phyloP scores from a whole-genome alignment of 2,113 vertebrate species.

The Crotalus helleri region DNA sequence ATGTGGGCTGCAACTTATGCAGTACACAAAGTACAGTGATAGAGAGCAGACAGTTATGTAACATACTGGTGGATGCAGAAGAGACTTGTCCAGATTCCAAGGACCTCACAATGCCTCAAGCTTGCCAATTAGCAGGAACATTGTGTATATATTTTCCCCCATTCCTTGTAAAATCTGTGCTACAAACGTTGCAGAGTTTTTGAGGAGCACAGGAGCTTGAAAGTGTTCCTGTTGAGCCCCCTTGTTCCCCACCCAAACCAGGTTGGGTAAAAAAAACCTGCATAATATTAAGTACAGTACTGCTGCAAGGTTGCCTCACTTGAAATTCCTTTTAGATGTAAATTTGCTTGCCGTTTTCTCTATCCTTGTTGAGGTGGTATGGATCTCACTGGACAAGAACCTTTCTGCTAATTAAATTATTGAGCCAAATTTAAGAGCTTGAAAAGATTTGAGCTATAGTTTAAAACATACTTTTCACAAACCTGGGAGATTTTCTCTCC shows the following conservation, averaged over 20 bases:
- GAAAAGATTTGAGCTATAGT: not conserved
- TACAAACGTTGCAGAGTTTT: slow-evolving; percentile 10
- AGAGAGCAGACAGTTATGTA: slow-evolving; percentile 40
- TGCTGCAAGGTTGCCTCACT: not conserved
- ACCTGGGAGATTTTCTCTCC: not conserved
- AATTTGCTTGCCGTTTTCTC: not conserved
- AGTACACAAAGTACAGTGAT: slow-evolving; percentile 18
- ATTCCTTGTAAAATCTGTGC: not conserved
- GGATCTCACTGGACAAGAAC: not conserved
- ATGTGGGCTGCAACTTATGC: not conserved
- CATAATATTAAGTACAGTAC: not conserved
- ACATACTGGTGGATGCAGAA: slow-evolving; percentile 33
- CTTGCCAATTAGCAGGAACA: slow-evolving; percentile 34
- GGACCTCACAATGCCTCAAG: slow-evolving; percentile 28
- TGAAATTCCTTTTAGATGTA: not conserved
- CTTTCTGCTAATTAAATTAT: not conserved
- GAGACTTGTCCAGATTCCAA: slow-evolving; percentile 49
- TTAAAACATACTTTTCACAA: not conserved
- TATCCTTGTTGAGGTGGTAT: not conserved
- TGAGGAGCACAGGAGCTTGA: not conserved
- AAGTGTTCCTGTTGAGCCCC: not conserved
- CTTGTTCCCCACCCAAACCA: not conserved
- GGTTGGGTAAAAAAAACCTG: not conserved
- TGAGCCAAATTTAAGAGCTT: not conserved
- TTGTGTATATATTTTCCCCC: slow-evolving; percentile 1